These are phyloP conservation scores for Polypedilum pembai DNA, from an alignment of 1,140 invertebrate species.

Conservation along the genomic window DNA sequence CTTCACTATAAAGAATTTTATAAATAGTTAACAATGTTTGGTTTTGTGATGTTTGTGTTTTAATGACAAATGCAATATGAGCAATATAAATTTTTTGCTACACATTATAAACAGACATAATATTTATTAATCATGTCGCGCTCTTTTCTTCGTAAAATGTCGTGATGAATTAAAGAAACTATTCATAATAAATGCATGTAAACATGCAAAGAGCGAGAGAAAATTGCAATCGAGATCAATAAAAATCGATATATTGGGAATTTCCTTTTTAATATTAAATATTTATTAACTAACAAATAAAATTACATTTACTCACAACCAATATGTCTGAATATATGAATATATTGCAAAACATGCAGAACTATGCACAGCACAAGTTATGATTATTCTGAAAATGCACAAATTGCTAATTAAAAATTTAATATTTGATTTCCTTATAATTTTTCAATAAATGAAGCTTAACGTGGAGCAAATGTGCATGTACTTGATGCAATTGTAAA, in stretches of 20 bases:
- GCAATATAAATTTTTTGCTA: background rate
- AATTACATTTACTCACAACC: background rate
- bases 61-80: too few species aligned
- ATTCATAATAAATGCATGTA: too few species aligned
- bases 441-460: constrained; percentile 13
- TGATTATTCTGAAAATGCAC: constrained; percentile 5
- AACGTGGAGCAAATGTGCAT: background rate
- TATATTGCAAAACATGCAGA: background rate
- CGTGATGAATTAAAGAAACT: too few species aligned
- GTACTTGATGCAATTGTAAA: too few species aligned
- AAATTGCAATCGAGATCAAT: background rate
- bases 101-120: background rate
- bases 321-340: background rate
- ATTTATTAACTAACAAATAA: constrained; percentile 15
- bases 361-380: background rate
- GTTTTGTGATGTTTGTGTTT: background rate
- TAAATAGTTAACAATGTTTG: background rate
- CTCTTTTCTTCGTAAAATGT: too few species aligned
- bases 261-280: background rate
- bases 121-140: background rate
- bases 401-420: constrained; percentile 20
- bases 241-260: background rate
- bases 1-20: background rate
- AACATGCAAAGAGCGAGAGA: background rate
- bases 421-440: constrained; percentile 19